These are phyloP conservation scores for Lydus trimaculatus DNA, from an alignment of 2,888 invertebrate species.

Conservation along the genomic window DNA sequence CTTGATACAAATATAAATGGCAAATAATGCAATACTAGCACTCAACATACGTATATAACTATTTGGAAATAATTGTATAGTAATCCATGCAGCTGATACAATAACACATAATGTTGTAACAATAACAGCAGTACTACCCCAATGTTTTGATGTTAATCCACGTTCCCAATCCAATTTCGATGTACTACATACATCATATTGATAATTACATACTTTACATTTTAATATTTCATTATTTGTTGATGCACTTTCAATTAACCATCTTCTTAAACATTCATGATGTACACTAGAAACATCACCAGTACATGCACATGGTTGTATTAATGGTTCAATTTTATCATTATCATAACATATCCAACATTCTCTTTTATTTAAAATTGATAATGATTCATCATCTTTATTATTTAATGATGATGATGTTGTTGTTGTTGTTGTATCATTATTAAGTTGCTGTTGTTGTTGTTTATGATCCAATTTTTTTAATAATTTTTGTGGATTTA, in stretches of 20 bases:
- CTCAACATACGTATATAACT: slow-evolving; percentile 81
- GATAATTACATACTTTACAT: slow-evolving; percentile 86
- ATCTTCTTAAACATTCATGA: slow-evolving; percentile 87
- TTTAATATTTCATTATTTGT: slow-evolving; percentile 56
- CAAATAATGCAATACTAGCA: slow-evolving; percentile 80
- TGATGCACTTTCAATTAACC: slow-evolving; percentile 80
- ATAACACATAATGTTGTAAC: slow-evolving; percentile 81
- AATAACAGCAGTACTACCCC: slow-evolving; percentile 82
- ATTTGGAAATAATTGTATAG: slow-evolving; percentile 79
- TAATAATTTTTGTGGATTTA: slow-evolving; percentile 88
- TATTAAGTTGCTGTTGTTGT: slow-evolving; percentile 13
- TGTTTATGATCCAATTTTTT: slow-evolving; percentile 58
- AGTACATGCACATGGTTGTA: slow-evolving; percentile 88
- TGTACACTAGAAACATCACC: slow-evolving; percentile 94
- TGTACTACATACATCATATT: slow-evolving; percentile 80
- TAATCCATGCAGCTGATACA: slow-evolving; percentile 79
- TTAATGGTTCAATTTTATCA: slow-evolving; percentile 81
- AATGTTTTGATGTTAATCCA: slow-evolving; percentile 83
- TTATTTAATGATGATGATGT: neutral
- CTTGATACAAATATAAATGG: slow-evolving; percentile 86
- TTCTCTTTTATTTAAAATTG: slow-evolving; percentile 70
- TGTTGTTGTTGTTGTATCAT: neutral
- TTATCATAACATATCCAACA: slow-evolving; percentile 96
- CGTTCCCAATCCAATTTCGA: slow-evolving; percentile 84
- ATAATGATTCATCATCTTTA: slow-evolving; percentile 61